Evolutionary conservation across 2,797 vertebrate species (phyloP), one percentile per base, ranked within the genome.

Genomic region (Mastacembelus armatus): DNA sequence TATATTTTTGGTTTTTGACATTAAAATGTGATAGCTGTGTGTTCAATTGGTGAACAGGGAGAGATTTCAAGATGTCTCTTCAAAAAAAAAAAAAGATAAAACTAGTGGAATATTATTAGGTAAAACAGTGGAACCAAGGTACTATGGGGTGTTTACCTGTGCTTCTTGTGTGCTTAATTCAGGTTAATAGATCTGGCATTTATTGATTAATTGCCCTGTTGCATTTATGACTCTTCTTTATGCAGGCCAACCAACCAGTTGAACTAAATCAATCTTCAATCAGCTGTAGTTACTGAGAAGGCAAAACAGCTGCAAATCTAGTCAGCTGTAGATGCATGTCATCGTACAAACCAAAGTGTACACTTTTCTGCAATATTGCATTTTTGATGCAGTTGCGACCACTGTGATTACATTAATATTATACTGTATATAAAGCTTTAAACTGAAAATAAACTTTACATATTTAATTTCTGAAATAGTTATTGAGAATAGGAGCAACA

Each of bases 151-250:
- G 39, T 49, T 22, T 11, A 6, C 7, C 14, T 3, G 6, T 32
- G 15, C 26, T 55, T 10, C 10, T 33, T 19, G 12, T 50, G 63
- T 48, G 24, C 27, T 54, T 74, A 54, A 79, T 78, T 69, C 74
- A 85, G 83, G 70, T 87, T 89, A 85, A 89, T 63, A 75, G 59
- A 49, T 48, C 45, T 58, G 73, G 65, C 39, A 59, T 64, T 58
- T 61, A 80, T 68, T 80, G 85, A 89, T 81, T 76, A 57, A 86
- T 83, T 54, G 33, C 63, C 58, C 64, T 33, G 59, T 81, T 49
- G 64, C 66, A 68, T 75, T 83, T 87, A 88, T 82, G 76, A 78
- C 86, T 86, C 71, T 16, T 68, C 76, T 59, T 76, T 57, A 51
- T 71, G 58, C 51, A 38, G 42, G 63, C 44, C 61, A 55, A 39